Base-by-base conservation (phyloP, 2,888 invertebrate species). In the Noctua janthe region DNA sequence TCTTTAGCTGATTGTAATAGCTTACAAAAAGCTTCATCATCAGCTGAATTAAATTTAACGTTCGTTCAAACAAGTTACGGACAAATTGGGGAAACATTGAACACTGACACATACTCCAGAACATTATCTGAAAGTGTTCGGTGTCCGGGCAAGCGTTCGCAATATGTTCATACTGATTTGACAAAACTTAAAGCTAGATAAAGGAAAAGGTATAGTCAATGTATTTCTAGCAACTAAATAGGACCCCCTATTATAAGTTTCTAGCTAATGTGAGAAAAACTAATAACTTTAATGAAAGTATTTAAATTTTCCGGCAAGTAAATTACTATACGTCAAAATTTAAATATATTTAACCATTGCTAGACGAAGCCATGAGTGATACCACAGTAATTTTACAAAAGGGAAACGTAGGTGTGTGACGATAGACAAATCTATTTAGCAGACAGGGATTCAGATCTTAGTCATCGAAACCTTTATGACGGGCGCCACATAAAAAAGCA, bases 401-500 rank as follows among this genome's bases (percentile, higher is more conserved):
- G 7, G 10, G 0, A 56, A 47, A 67, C 23, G 4, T 35, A 7
- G n/a, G 47, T 47, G 4, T 7, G 17, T 4, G 49, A 59, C 1
- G 29, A 56, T 29, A 59, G 23, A 13, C 5, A 39, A 73, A 71
- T 29, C 39, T 1, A 67, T 73, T 43, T 29, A 23, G 43, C 29
- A 66, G 49, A 62, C 1, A 62, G 11, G 13, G 17, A n/a, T 71
- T 15, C 15, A 29, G 13, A 67, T 54, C 5, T 17, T 6, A 64
- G n/a, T 47, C 23, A 56, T 67, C 17, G 6, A 64, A 71, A 78
- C n/a, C 35, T 71, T 49, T 39, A 72, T 54, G 20, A 69, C 15
- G 62, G 35, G 81, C 49, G 47, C 43, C 39, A 76, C 64, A 74
- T 56, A 69, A 71, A 81, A 74, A 78, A 17, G 7, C 67, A 71